phyloP scores from a whole-genome alignment of 2,113 vertebrate species.

The Zosterops hypoxanthus region DNA sequence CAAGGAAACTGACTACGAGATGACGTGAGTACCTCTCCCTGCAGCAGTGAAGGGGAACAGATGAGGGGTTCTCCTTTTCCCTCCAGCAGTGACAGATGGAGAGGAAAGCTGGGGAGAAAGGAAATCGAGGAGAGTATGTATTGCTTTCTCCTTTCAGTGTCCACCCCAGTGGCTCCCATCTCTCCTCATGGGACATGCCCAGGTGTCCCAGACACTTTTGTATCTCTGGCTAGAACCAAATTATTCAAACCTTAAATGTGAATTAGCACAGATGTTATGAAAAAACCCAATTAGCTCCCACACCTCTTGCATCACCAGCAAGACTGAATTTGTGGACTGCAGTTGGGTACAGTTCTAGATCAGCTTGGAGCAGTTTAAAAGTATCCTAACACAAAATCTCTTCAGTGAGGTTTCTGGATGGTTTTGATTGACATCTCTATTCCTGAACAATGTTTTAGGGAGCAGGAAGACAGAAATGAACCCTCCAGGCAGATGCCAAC shows the following conservation, averaged over 20 bases:
- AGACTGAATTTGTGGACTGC: not conserved
- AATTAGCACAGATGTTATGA: not conserved
- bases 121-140: not conserved
- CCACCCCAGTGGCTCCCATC: not conserved
- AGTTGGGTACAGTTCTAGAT: not conserved
- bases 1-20: slow-evolving; percentile 21
- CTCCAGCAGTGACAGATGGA: not conserved
- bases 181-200: not conserved
- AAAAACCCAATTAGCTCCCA: not conserved
- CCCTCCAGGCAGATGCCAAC: not conserved
- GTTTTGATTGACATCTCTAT: not conserved
- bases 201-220: not conserved
- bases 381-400: not conserved
- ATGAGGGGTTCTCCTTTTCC: not conserved
- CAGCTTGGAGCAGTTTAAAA: not conserved
- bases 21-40: slow-evolving; percentile 66
- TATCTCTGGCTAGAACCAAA: not conserved
- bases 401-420: not conserved
- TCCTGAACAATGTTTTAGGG: slow-evolving; percentile 12
- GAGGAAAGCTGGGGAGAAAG: not conserved
- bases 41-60: not conserved
- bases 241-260: not conserved
- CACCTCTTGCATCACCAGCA: not conserved
- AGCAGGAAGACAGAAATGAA: not conserved
- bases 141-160: not conserved